Evolutionary conservation across 1,140 invertebrate species (phyloP), one percentile per base, ranked within the genome.

Genomic region (Mylabris phalerata): DNA sequence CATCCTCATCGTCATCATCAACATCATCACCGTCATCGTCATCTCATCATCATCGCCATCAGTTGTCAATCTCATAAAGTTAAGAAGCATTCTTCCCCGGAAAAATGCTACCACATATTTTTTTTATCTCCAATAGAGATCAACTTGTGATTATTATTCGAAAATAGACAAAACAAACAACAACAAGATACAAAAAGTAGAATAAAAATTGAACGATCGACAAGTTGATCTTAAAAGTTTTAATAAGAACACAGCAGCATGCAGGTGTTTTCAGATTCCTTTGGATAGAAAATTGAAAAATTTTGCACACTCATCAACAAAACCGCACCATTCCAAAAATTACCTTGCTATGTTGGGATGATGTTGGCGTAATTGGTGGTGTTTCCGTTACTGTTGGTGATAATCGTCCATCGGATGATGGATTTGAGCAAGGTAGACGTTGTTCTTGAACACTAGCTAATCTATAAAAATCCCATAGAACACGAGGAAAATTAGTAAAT

Each of bases 371-470:
- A 67, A 78, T 77, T n/a, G 77, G 78, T 59, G 79, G 80, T 60
- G 80, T 85, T 73, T 82, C 83, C 65, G 63, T 74, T 50, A 75
- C 75, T 56, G 72, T 84, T 56, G 85, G 83, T 2, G 84, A 85
- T n/a, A 82, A 71, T 57, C 84, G 78, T n/a, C 83, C 86, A 59
- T 85, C 84, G n/a, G 76, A 71, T 43, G 77, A 67, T 60, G 80
- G 77, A 62, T 82, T 81, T 72, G 77, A 67, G 47, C 82, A 77
- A 9, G 90, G 89, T 59, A 91, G 77, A 63, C 92, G 84, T 75
- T 95, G 92, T 75, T 96, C 93, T 80, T 96, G 93, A 39, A 95
- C 93, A 71, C 92, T 93, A 42, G 93, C 93, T 74, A 96, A 82
- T 71, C 93, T 96, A 72, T 27, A 71, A 74, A 67, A 42, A 7